phyloP scores from a whole-genome alignment of 2,888 invertebrate species.

The Hedychridium roseum region DNA sequence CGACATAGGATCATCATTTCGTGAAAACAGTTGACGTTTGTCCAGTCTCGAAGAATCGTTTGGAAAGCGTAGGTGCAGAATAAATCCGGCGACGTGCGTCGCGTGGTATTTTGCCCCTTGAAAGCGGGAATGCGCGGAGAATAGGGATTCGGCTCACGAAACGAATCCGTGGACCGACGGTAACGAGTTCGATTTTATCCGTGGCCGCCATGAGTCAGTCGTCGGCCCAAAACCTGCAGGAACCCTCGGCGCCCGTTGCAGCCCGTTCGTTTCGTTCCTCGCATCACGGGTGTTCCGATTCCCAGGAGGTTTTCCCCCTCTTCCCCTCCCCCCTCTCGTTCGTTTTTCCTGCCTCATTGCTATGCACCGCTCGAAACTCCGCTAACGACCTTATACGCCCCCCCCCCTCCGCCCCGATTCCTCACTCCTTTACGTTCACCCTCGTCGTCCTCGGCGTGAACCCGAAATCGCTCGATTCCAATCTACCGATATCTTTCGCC shows the following conservation, averaged over 20 bases:
- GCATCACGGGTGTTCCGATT: slow-evolving; percentile 57
- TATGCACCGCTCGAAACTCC: slow-evolving; percentile 60
- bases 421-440: slow-evolving; percentile 19
- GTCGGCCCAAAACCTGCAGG: slow-evolving; percentile 16
- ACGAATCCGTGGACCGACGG: slow-evolving; percentile 52
- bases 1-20: no score
- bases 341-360: slow-evolving; percentile 55
- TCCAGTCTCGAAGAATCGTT: no score
- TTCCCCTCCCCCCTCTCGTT: slow-evolving; percentile 42
- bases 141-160: slow-evolving; percentile 59
- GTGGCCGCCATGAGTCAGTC: slow-evolving; percentile 58
- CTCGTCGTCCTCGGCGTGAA: slow-evolving; percentile 21
- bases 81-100: no score
- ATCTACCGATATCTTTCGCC: no score
- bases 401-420: slow-evolving; percentile 1
- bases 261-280: slow-evolving; percentile 35
- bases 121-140: no score
- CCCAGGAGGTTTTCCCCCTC: slow-evolving; percentile 58
- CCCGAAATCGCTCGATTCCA: slow-evolving; percentile 25
- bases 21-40: no score
- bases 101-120: no score
- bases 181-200: slow-evolving; percentile 63
- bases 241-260: slow-evolving; percentile 1
- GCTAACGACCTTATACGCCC: slow-evolving; percentile 54
- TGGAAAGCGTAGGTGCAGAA: no score